Percentiles rank a stretch among this genome's conserved stretches.
Conservation (phyloP, 2,113 vertebrate species). For the Castor canadensis region DNA sequence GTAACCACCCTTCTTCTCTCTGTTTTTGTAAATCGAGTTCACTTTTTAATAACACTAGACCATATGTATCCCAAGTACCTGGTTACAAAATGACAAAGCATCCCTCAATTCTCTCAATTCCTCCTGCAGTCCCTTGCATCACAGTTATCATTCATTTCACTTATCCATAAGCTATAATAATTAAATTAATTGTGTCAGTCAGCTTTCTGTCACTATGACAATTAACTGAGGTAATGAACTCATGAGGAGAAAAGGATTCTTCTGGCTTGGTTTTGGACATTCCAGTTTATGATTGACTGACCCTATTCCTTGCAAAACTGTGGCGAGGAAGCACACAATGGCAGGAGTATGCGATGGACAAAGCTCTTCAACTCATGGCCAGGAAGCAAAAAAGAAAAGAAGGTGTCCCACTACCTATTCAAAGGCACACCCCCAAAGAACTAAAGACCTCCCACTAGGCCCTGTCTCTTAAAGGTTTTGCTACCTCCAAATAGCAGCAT, state of each 20-base stretch:
- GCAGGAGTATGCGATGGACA: too few relatives aligned
- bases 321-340: background rate
- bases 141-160: background rate
- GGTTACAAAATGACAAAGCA: too few relatives aligned
- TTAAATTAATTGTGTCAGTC: background rate
- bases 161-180: background rate
- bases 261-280: background rate
- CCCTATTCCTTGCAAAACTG: background rate
- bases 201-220: background rate
- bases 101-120: background rate
- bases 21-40: background rate
- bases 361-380: too few relatives aligned
- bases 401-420: too few relatives aligned
- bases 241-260: background rate
- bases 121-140: background rate
- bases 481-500: background rate
- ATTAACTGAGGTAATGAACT: background rate
- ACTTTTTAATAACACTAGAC: background rate
- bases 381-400: too few relatives aligned
- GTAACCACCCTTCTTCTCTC: background rate
- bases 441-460: background rate
- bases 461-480: too few relatives aligned
- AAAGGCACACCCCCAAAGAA: background rate
- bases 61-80: background rate
- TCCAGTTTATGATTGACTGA: background rate